Percentiles rank a stretch among this genome's conserved stretches.
Conservation (phyloP, 2,888 invertebrate species). For the Rhingia rostrata region DNA sequence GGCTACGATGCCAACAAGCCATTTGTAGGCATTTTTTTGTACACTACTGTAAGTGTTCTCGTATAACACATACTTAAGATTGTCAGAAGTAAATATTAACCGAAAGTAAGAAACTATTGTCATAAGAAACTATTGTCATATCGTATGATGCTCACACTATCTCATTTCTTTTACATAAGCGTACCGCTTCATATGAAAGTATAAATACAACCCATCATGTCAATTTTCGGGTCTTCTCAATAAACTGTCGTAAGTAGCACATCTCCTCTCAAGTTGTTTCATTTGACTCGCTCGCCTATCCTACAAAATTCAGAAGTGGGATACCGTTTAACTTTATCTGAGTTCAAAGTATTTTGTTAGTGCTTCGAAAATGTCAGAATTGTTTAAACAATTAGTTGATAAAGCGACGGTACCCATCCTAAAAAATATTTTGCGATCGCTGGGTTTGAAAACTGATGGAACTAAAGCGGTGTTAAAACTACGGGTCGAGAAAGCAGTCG, state of each 20-base stretch:
- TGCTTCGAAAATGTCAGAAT: constrained; percentile 22
- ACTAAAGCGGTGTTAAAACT: constrained; percentile 7
- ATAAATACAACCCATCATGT: neutral
- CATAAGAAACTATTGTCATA: too few relatives aligned
- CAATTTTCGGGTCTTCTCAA: neutral
- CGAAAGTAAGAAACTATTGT: constrained; percentile 19
- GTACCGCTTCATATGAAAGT: constrained; percentile 11
- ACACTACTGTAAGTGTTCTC: constrained; percentile 1
- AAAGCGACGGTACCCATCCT: constrained; percentile 22
- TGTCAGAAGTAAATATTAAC: constrained; percentile 13
- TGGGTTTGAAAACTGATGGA: constrained; percentile 25
- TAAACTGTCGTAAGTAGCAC: too few relatives aligned
- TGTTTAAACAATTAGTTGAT: constrained; percentile 22
- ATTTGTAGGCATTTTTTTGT: neutral
- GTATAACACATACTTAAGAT: constrained; percentile 11
- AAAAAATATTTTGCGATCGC: constrained; percentile 24
- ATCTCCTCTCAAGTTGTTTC: too few relatives aligned
- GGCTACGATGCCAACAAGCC: too few relatives aligned
- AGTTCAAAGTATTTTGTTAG: constrained; percentile 26
- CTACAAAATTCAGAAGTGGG: constrained; percentile 20
- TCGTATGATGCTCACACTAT: constrained; percentile 8
- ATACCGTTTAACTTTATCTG: constrained; percentile 33
- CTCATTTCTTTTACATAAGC: constrained; percentile 20
- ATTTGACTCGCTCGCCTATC: neutral
- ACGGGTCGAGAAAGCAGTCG: constrained; percentile 14